Conservation (phyloP, 2,888 invertebrate species). For the Ctenicera cuprea region DNA sequence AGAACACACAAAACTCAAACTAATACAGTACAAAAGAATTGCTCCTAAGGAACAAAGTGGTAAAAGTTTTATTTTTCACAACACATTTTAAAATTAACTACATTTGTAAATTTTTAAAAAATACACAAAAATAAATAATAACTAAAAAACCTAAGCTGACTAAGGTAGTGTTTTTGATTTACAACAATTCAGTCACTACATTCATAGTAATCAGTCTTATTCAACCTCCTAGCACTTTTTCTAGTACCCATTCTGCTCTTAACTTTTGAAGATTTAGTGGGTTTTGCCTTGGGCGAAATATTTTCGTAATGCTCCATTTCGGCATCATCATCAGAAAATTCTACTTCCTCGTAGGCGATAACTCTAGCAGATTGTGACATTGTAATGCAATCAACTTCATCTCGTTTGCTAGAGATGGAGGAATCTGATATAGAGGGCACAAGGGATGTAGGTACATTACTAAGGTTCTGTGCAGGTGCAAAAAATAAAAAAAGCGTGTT, state of each 20-base stretch:
- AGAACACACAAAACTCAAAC: not conserved
- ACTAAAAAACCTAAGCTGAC: conserved; percentile 13
- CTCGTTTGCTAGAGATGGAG: conserved; percentile 47
- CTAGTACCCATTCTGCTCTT: conserved; percentile 59
- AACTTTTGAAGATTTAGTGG: conserved; percentile 56
- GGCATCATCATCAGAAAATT: conserved; percentile 61
- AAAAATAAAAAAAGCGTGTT: conserved; percentile 77
- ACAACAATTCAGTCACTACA: conserved; percentile 57
- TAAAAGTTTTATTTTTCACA: conserved; percentile 18
- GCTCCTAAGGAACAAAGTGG: not conserved
- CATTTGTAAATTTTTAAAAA: not conserved
- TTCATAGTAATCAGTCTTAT: conserved; percentile 62
- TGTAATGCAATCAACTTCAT: conserved; percentile 58
- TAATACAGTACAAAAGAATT: not conserved
- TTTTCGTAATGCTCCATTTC: conserved; percentile 61
- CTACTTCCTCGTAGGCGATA: conserved; percentile 47
- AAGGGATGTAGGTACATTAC: conserved; percentile 57
- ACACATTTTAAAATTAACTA: conserved; percentile 1
- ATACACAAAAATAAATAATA: conserved; percentile 6
- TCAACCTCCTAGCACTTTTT: conserved; percentile 63
- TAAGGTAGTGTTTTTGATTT: not conserved
- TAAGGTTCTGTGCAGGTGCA: conserved; percentile 72
- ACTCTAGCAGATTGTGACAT: conserved; percentile 52
- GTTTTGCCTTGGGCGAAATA: conserved; percentile 57
- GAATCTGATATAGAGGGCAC: conserved; percentile 57